Evolutionary conservation across 2,888 invertebrate species (phyloP), one percentile per base, ranked within the genome.

Genomic region (Lymantria monacha): DNA sequence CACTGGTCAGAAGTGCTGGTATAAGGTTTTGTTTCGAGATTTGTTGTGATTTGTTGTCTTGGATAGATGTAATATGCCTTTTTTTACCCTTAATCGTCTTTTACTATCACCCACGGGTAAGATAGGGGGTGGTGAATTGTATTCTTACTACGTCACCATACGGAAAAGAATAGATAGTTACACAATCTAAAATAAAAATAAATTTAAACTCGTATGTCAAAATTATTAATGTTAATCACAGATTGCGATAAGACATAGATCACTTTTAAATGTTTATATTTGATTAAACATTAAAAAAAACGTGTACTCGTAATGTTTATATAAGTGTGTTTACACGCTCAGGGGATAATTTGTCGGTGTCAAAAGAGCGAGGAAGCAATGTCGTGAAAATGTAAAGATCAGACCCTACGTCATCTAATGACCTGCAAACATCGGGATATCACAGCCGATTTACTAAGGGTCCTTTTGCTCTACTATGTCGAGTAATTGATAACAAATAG

Each of bases 381-480:
- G 62, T 72, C 67, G 67, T 63, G 72, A 62, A 68, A 69, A 70
- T 63, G 72, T 65, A 64, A 71, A 72, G 76, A 70, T 70, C 71
- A 42, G 59, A 49, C 53, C 57, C 50, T 56, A 66, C 57, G 55
- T 58, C 54, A 71, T 73, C 74, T 83, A 84, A 84, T 79, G 82
- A 78, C 70, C 72, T 81, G 81, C 77, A 84, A 83, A 84, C 79
- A 81, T 75, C 59, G 70, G 69, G 71, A 70, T 70, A 72, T 75
- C 72, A 71, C 74, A 69, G 57, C 58, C 70, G 74, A 78, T 75
- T 79, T 75, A 65, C 60, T 63, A 38, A 53, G 57, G 57, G 61
- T 67, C 61, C 69, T 61, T 69, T 57, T 61, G 58, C 67, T 65
- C 63, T 61, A 63, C 51, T 38, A 48, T 36, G 36, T 53, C 55